Base-by-base conservation (phyloP, 2,113 vertebrate species). In the Elgaria multicarinata region DNA sequence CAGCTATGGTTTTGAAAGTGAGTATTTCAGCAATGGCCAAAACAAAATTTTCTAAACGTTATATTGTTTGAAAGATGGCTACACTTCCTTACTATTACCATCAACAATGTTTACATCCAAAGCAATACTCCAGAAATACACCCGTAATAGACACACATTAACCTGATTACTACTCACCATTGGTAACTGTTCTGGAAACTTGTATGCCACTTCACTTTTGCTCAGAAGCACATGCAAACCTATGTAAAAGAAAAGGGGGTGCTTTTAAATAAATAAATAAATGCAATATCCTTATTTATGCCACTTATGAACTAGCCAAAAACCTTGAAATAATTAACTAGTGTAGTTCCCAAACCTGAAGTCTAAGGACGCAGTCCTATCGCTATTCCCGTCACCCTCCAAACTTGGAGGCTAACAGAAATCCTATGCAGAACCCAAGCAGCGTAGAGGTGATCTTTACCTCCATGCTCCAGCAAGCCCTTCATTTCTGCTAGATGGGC, bases 201-300 rank as follows among this genome's bases (percentile, higher is more conserved):
- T 98, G 93, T 98, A 98, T 0, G 99, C 98, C 90, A 99, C 98
- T 96, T 99, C 98, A 31, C 97, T 99, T 97, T 97, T 98, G 97
- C 99, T 99, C 94, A 99, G 96, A 90, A 99, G 98, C 82, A 98
- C 98, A 90, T 99, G 99, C 87, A 99, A 97, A 88, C 99, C 99
- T 99, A 94, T 36, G 91, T 0, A 77, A 95, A 2, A 90, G 24
- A 90, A 92, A 75, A 80, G 89, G 86, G 89, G 22, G 0, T 26
- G 78, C 90, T 72, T 71, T n/a, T 24, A 14, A 12, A n/a, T 3
- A 86, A 75, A 90, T 6, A 87, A 88, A n/a, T n/a, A n/a, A n/a
- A n/a, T 28, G 26, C 14, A 75, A 7, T 83, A 75, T 50, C 7
- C 24, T 16, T 3, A 46, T 39, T 12, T 76, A 3, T 88, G 39